phyloP scores from a whole-genome alignment of 1,140 invertebrate species.

The Ctenoplectra terminalis region DNA sequence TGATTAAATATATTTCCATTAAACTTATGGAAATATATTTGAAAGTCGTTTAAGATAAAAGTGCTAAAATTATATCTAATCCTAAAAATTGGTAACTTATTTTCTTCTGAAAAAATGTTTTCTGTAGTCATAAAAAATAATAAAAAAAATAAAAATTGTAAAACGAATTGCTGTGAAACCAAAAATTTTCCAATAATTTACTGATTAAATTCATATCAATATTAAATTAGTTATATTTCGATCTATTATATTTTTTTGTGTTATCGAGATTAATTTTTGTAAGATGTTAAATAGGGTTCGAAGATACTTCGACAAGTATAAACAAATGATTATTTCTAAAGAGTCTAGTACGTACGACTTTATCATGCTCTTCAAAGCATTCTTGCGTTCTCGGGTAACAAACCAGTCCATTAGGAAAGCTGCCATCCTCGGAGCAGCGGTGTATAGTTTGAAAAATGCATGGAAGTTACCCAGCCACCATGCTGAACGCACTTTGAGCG shows the following conservation, averaged over 20 bases:
- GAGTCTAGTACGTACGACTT: constrained; percentile 94
- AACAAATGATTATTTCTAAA: constrained; percentile 27
- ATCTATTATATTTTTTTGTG: constrained; percentile 13
- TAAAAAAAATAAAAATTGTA: constrained; percentile 1
- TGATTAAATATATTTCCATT: constrained; percentile 10
- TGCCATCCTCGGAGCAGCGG: constrained; percentile 95
- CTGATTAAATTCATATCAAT: constrained; percentile 12
- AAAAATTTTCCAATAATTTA: background rate
- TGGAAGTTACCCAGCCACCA: constrained; percentile 96
- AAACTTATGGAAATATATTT: constrained; percentile 30
- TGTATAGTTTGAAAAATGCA: constrained; percentile 95
- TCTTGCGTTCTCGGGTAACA: constrained; percentile 94
- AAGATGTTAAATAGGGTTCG: background rate
- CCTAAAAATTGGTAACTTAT: too few species aligned
- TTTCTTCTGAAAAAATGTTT: background rate
- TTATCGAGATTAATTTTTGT: background rate
- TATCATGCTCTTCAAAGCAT: constrained; percentile 94
- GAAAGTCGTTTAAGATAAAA: background rate
- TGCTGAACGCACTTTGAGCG: constrained; percentile 92
- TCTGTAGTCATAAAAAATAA: background rate
- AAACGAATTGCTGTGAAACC: constrained; percentile 1
- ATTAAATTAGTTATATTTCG: background rate
- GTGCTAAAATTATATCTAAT: background rate
- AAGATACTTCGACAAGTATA: background rate
- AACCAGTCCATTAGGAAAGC: constrained; percentile 99